Base-by-base conservation (phyloP, 2,113 vertebrate genomes). In the Alethe diademata region DNA sequence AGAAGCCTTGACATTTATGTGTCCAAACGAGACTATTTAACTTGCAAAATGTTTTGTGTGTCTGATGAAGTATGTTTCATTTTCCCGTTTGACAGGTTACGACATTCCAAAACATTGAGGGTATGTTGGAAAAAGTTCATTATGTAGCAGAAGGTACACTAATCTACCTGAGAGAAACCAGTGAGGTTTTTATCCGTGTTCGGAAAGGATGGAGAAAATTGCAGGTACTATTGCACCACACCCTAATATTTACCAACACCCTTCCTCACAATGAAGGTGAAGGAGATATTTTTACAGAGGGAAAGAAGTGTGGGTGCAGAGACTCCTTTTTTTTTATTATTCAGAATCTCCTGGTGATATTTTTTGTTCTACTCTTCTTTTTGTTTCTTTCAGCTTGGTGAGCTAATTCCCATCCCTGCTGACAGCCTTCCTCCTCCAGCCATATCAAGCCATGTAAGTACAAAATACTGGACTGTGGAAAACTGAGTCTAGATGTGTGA, bases 141-240 rank as follows among this genome's bases (percentile, higher is more conserved):
- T 92, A 98, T 43, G 98, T 99, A 26, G 93, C 98, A 50, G 99
- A 99, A 91, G 99, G 99, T 26, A 98, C 98, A 0, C 87, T 99
- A 81, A 96, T 97, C 58, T 99, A 98, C 24, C 97, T 99, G 78
- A 98, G 95, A 14, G 97, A 98, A 70, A 98, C 97, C 47, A 96
- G 98, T 20, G 99, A 98, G 72, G 98, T 99, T 42, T 99, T 98
- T 90, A 96, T 99, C 58, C 99, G 99, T 28, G 99, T 99, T 69
- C 94, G 86, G 88, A 98, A 98, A 57, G 99, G 99, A 40, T 99
- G 99, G 99, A 99, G 98, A 95, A 99, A 99, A 94, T 90, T 99
- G 60, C 99, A 99, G 98, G 99, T 99, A 96, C 25, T 76, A 62
- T 71, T 71, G 25, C 18, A 53, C 35, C 78, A 4, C 1, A 0